These are phyloP conservation scores for Rhyacophila brunnea DNA, from an alignment of 1,140 invertebrate genomes.

Conservation along the genomic window DNA sequence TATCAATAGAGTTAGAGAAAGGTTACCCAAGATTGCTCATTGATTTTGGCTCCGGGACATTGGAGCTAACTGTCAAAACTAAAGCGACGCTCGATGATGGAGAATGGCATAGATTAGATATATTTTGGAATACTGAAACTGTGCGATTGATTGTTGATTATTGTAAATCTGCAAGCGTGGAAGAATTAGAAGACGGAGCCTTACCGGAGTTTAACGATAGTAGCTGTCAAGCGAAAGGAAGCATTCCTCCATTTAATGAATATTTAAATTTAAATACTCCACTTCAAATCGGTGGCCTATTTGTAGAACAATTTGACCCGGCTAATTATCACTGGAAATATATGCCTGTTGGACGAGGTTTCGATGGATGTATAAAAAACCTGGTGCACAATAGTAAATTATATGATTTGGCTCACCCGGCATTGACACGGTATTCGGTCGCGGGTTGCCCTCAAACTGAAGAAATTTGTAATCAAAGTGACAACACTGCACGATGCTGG, in stretches of 20 bases:
- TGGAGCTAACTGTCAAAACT: slow-evolving; percentile 60
- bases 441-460: slow-evolving; percentile 62
- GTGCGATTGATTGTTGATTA: slow-evolving; percentile 65
- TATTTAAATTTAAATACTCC: slow-evolving; percentile 69
- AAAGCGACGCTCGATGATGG: slow-evolving; percentile 61
- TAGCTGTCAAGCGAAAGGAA: slow-evolving; percentile 59
- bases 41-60: slow-evolving; percentile 68
- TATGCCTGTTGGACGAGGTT: slow-evolving; percentile 56
- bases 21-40: slow-evolving; percentile 65
- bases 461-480: slow-evolving; percentile 53
- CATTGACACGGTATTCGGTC: slow-evolving; percentile 53
- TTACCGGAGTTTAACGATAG: slow-evolving; percentile 58
- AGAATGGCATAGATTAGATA: slow-evolving; percentile 68
- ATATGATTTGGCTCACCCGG: slow-evolving; percentile 61
- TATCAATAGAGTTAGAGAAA: slow-evolving; percentile 63
- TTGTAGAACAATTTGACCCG: slow-evolving; percentile 55
- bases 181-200: slow-evolving; percentile 58
- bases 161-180: slow-evolving; percentile 56
- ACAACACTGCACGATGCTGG: slow-evolving; percentile 52
- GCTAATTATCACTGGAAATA: slow-evolving; percentile 53
- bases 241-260: slow-evolving; percentile 66
- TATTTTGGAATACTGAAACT: slow-evolving; percentile 64
- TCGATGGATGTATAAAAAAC: slow-evolving; percentile 69
- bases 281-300: slow-evolving; percentile 65
- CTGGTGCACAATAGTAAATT: slow-evolving; percentile 68